Conservation (phyloP, 2,888 invertebrate genomes). For the Cephus sareptanus region DNA sequence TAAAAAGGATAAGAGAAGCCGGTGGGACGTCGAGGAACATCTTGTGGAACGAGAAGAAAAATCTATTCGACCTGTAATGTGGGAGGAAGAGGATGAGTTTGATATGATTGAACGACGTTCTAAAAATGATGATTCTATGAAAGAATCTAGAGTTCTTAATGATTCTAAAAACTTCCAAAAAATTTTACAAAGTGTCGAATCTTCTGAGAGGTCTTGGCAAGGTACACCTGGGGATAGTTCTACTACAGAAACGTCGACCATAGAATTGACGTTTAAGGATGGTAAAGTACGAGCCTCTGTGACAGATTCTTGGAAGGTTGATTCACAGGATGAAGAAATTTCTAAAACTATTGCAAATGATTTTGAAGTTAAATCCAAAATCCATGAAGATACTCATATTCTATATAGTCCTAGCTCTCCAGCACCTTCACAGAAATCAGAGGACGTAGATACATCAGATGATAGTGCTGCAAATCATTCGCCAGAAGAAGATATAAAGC, state of each 20-base stretch:
- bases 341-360: conserved; percentile 13
- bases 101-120: not conserved
- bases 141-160: not conserved
- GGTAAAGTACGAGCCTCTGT: not conserved
- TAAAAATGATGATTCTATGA: not conserved
- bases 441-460: conserved; percentile 25
- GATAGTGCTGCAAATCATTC: conserved; percentile 1
- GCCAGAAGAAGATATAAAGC: not conserved
- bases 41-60: conserved; percentile 24
- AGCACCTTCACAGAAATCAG: conserved; percentile 54
- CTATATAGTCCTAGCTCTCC: conserved; percentile 58
- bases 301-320: not conserved
- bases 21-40: conserved; percentile 6
- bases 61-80: conserved; percentile 29
- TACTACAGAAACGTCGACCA: not conserved
- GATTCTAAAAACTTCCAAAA: not conserved
- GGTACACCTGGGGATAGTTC: not conserved
- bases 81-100: conserved; percentile 33
- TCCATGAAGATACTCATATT: conserved; percentile 32
- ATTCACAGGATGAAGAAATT: not conserved
- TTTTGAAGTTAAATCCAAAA: conserved; percentile 29
- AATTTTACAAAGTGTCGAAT: not conserved
- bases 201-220: not conserved
- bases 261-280: not conserved
- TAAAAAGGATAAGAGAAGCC: conserved; percentile 34